Evolutionary conservation across 1,140 invertebrate species (phyloP).

Genomic region (Diorhabda carinulata): DNA sequence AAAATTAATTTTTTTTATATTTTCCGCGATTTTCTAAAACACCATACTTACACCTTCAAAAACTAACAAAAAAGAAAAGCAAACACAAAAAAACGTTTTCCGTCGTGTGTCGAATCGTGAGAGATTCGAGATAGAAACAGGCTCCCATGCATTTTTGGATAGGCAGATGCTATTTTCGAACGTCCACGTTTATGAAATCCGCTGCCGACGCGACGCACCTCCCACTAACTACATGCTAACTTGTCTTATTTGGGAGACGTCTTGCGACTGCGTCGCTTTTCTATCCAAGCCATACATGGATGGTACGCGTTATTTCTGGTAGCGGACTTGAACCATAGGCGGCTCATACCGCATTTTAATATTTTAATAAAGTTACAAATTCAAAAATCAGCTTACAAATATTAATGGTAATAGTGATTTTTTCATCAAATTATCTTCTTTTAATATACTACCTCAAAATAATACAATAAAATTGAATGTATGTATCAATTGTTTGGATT

Average conservation of each 20-base stretch:
- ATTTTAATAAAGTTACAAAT: too few species aligned
- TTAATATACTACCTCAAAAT: too few species aligned
- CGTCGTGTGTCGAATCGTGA: neutral
- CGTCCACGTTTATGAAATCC: constrained; percentile 35
- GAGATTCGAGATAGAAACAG: neutral
- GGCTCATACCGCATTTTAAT: neutral
- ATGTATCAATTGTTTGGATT: too few species aligned
- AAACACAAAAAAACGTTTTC: neutral
- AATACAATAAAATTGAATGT: too few species aligned
- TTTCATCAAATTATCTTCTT: too few species aligned
- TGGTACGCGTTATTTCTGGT: constrained; percentile 36
- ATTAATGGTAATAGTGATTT: too few species aligned
- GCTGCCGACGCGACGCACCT: constrained; percentile 27
- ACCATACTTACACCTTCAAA: neutral
- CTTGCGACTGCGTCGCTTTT: constrained; percentile 36
- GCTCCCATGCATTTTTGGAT: constrained; percentile 34
- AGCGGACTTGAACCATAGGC: constrained; percentile 9
- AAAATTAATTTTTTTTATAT: too few species aligned
- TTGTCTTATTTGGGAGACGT: constrained; percentile 40
- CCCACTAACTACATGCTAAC: constrained; percentile 28
- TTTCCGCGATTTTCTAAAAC: too few species aligned
- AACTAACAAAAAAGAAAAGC: neutral
- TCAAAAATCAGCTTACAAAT: too few species aligned
- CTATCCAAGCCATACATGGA: constrained; percentile 38
- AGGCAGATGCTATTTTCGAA: constrained; percentile 30